A percentile compares a stretch with the other conserved stretches of the same genome.
These are phyloP conservation scores for Mus caroli DNA, from an alignment of 2,797 vertebrate species.

Conservation along the genomic window DNA sequence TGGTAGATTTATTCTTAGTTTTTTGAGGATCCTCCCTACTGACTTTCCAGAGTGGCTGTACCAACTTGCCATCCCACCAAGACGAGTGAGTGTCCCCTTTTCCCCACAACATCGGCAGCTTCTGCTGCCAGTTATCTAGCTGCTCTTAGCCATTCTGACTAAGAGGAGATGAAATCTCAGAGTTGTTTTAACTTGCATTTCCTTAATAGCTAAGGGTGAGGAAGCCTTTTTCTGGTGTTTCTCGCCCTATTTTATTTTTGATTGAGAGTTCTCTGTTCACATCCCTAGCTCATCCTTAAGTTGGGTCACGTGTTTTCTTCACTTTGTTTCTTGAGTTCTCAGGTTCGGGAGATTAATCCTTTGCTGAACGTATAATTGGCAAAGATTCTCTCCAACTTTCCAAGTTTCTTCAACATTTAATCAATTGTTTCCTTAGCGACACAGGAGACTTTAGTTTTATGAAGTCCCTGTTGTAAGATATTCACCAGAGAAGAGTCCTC, in stretches of 20 bases:
- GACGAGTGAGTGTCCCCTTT: background rate
- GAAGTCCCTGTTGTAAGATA: background rate
- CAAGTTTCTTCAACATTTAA: background rate
- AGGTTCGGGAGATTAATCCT: background rate
- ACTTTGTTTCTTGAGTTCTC: background rate
- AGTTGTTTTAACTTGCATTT: background rate
- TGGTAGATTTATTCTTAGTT: background rate
- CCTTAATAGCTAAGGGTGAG: background rate
- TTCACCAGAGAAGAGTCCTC: background rate
- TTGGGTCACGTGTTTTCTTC: background rate
- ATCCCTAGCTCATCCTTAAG: background rate
- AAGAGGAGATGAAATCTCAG: background rate
- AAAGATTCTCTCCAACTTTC: background rate
- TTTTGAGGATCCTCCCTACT: background rate
- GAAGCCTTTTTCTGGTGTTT: background rate
- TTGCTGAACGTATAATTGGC: no score
- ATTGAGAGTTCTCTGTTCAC: background rate
- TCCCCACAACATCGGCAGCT: background rate
- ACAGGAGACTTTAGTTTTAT: background rate
- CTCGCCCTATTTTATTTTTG: background rate
- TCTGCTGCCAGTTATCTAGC: no score
- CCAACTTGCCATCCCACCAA: no score
- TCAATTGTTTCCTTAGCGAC: background rate
- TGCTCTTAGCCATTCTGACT: background rate
- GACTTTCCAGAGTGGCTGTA: background rate